Percentiles rank a stretch among this genome's conserved stretches.
These are phyloP conservation scores for Megalonaias nervosa DNA, from an alignment of 1,140 invertebrate genomes.

Conservation along the genomic window DNA sequence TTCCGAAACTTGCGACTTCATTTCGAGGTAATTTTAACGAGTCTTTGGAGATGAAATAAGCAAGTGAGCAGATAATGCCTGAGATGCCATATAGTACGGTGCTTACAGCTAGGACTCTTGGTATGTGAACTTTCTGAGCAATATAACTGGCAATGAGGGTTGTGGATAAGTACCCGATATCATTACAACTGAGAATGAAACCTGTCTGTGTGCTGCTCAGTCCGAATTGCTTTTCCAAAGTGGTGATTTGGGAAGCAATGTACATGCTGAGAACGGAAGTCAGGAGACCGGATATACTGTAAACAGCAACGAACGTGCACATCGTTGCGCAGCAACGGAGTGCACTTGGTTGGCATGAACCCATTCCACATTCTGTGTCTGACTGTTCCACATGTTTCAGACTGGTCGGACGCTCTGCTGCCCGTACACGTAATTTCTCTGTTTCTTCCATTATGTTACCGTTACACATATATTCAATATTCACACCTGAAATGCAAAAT, in stretches of 20 bases:
- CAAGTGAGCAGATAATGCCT: slow-evolving; percentile 33
- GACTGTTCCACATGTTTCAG: slow-evolving; percentile 6
- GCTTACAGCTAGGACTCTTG: slow-evolving; percentile 29
- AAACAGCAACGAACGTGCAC: slow-evolving; percentile 19
- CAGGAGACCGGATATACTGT: slow-evolving; percentile 29
- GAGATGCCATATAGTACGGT: slow-evolving; percentile 36
- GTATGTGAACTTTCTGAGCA: slow-evolving; percentile 43
- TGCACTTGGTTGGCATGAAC: slow-evolving; percentile 8
- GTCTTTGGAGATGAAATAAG: slow-evolving; percentile 35
- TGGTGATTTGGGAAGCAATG: slow-evolving; percentile 46
- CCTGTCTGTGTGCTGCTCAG: slow-evolving; percentile 42
- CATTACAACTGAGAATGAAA: slow-evolving; percentile 41
- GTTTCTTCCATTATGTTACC: no score
- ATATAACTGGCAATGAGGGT: slow-evolving; percentile 37
- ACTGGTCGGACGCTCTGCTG: no score
- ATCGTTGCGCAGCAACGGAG: slow-evolving; percentile 19
- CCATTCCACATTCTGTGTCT: slow-evolving; percentile 31
- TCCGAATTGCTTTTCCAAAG: slow-evolving; percentile 48
- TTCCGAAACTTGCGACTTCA: no score
- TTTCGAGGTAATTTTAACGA: not conserved
- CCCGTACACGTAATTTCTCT: no score
- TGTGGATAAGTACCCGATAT: slow-evolving; percentile 36
- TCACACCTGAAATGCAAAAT: no score
- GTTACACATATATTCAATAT: no score
- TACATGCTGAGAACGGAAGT: slow-evolving; percentile 38